phyloP scores from a whole-genome alignment of 2,113 vertebrate species.

The Petrocephalus microphthalmus region DNA sequence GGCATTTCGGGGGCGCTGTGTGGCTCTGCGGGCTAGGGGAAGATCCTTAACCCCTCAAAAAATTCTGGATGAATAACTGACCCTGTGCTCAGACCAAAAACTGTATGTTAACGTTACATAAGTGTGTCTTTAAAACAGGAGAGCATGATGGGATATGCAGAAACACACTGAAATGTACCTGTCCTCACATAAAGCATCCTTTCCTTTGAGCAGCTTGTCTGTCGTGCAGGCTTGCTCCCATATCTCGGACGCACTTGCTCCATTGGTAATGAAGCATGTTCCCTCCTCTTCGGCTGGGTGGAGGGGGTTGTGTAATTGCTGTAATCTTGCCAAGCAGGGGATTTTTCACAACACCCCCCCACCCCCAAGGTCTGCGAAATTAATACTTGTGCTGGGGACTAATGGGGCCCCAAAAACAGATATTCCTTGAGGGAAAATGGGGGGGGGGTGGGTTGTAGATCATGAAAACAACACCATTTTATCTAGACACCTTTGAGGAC shows the following conservation, averaged over 20 bases:
- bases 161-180: too few species aligned
- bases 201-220: too few species aligned
- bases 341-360: not conserved
- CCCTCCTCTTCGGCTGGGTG: not conserved
- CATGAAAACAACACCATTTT: not conserved
- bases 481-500: not conserved
- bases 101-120: too few species aligned
- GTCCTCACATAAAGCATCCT: too few species aligned
- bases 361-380: not conserved
- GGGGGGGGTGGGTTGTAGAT: not conserved
- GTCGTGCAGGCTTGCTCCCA: too few species aligned
- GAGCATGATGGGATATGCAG: too few species aligned
- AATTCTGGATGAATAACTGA: too few species aligned
- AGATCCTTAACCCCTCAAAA: too few species aligned
- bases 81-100: too few species aligned
- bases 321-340: constrained; percentile 4
- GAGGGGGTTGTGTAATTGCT: not conserved
- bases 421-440: not conserved
- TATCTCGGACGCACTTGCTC: not conserved
- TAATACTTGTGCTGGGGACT: not conserved
- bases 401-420: not conserved
- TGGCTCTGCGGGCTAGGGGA: too few species aligned
- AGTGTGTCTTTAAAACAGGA: too few species aligned
- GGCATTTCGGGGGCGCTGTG: too few species aligned
- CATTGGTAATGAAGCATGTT: not conserved